Evolutionary conservation across 2,113 vertebrate genomes (phyloP).

Genomic region (Hiodon tergisus): DNA sequence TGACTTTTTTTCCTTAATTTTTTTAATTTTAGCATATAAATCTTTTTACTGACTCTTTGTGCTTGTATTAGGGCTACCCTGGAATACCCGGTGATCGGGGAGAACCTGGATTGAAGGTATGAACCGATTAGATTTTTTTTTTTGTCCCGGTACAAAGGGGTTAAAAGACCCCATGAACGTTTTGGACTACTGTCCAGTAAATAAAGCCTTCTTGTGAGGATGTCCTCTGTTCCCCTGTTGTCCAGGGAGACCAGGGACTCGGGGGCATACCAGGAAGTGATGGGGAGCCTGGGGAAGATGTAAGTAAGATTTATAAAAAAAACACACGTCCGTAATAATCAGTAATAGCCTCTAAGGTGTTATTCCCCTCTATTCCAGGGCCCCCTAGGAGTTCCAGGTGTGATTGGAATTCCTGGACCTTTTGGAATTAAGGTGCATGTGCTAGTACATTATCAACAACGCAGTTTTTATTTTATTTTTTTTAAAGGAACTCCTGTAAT

Average conservation of each 20-base stretch:
- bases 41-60: not conserved
- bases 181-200: no score
- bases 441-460: not conserved
- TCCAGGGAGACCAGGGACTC: conserved; percentile 41
- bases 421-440: conserved; percentile 54
- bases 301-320: conserved; percentile 17
- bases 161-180: not conserved
- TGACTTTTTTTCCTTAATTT: no score
- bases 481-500: not conserved
- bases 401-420: conserved; percentile 42
- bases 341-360: no score
- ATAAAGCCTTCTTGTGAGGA: not conserved
- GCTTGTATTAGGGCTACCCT: conserved; percentile 52
- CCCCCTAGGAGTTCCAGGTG: conserved; percentile 45
- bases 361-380: conserved; percentile 35
- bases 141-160: not conserved
- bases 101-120: conserved; percentile 44
- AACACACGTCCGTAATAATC: not conserved
- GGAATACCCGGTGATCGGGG: conserved; percentile 46
- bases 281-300: conserved; percentile 58
- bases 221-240: not conserved
- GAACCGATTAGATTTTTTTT: not conserved
- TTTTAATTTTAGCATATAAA: not conserved
- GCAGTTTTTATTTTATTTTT: not conserved
- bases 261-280: conserved; percentile 49